Evolutionary conservation across 2,888 invertebrate genomes (phyloP).

Genomic region (Choreutis nemorana): DNA sequence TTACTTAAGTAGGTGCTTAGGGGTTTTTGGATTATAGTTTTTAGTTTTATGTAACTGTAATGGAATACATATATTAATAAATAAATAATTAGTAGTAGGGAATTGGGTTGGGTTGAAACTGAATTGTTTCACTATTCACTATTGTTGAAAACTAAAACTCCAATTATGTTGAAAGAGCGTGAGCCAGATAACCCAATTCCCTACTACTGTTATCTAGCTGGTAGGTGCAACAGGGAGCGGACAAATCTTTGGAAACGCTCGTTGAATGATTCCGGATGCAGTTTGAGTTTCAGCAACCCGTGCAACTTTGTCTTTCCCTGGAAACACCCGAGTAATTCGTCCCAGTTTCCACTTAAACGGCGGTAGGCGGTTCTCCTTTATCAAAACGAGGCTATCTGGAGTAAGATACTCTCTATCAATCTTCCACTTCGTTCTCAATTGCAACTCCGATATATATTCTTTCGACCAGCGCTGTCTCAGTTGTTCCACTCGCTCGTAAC

Average conservation of each 20-base stretch:
- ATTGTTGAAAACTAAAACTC: too few relatives aligned
- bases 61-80: too few relatives aligned
- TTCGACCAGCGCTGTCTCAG: conserved; percentile 14
- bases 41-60: too few relatives aligned
- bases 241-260: conserved; percentile 4
- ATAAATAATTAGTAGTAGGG: too few relatives aligned
- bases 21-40: too few relatives aligned
- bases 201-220: too few relatives aligned
- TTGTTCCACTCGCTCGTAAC: conserved; percentile 12
- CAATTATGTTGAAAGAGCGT: too few relatives aligned
- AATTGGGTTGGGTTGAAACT: too few relatives aligned
- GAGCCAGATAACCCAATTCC: too few relatives aligned
- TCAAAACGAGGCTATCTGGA: conserved; percentile 3
- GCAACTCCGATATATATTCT: conserved; percentile 14
- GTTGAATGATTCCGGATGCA: conserved; percentile 3
- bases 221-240: too few relatives aligned
- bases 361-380: conserved; percentile 1
- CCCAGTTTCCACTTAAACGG: conserved; percentile 4
- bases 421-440: conserved; percentile 15
- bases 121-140: too few relatives aligned
- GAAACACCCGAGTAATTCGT: conserved; percentile 3
- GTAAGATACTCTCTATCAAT: conserved; percentile 1
- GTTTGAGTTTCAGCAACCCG: conserved; percentile 6
- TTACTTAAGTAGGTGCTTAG: too few relatives aligned
- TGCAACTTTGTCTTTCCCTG: conserved; percentile 5